Base-by-base conservation (phyloP, 2,888 invertebrate genomes). In the Drosophila buzzatii region DNA sequence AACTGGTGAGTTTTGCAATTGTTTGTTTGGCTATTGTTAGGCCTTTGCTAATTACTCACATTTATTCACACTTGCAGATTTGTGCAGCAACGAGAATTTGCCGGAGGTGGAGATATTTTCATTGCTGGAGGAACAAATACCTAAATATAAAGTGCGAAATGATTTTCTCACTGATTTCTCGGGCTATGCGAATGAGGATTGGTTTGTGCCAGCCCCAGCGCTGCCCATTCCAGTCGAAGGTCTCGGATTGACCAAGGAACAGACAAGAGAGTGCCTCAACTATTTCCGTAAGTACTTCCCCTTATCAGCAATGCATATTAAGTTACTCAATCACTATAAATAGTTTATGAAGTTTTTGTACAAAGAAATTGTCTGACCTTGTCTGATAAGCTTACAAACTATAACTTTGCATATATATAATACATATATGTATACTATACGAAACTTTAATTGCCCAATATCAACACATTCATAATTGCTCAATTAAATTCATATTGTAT, bases 51-150 rank as follows among this genome's bases (percentile, higher is more conserved):
- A 53, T 64, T 37, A 35, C 33, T 42, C 14, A 33, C 27, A 47
- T 44, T 39, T 47, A 16, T 45, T 23, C 20, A 58, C 41, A 27
- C 35, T 18, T 55, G 47, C 73, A 98, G 98, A 98, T 94, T 95
- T 98, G 94, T 98, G 98, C 95, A 97, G 97, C 94, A 96, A 96
- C 93, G 97, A 96, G 93, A 96, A 98, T 94, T 95, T 98, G 93
- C 97, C 98, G 77, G 99, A 99, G 95, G 98, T 99, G 91, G 98
- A 99, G 94, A 97, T 99, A 91, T 96, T 99, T 93, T 98, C 98
- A 93, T 95, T 99, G 85, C 94, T 99, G 85, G 97, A 98, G 94
- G 98, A 99, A 93, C 97, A 98, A 94, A 98, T 99, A 93, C 99
- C 99, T 61, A 96, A 96, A 92, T 99, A 99, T 94, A 97, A 96